Base-by-base conservation (phyloP, 1,140 invertebrate genomes). In the Drosophila varians region DNA sequence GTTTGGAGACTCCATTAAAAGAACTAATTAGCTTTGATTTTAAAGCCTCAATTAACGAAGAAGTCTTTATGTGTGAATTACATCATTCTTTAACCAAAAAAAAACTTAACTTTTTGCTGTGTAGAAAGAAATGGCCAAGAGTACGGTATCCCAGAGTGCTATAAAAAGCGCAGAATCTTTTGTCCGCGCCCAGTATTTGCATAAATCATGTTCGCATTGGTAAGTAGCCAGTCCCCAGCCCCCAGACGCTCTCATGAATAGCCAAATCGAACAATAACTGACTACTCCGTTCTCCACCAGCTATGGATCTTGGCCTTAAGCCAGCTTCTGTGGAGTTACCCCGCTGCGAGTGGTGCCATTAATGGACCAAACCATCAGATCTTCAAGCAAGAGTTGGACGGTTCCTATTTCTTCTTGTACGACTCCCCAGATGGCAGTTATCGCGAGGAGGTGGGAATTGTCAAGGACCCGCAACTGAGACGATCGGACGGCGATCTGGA, bases 151-250 rank as follows among this genome's bases (percentile, higher is more conserved):
- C 28, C 28, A 11, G 26, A 28, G 43, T 55, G 51, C 70, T 83
- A 86, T 84, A 86, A 86, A 86, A 86, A 47, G 73, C 77, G 52
- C 34, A 86, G 76, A 86, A 77, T 77, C 52, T 80, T 60, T 77
- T 62, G 73, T 46, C 14, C 40, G 40, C 31, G 58, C 25, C 18
- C 61, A 84, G 79, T 84, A 86, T 86, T 86, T 73, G 73, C 80
- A 87, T 86, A 86, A 86, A 80, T 83, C 64, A 90, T 90, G 89
- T 77, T 82, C 55, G 73, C 74, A 73, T 89, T 69, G 74, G 84
- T 90, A 77, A 89, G 77, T 40, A 53, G 64, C 23, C 25, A n/a
- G n/a, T n/a, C n/a, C n/a, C n/a, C n/a, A n/a, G n/a, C n/a, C n/a
- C n/a, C n/a, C n/a, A 31, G 36, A 31, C 43, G 9, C 38, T 38